These are phyloP conservation scores for Eupithecia insigniata DNA, from an alignment of 2,888 invertebrate genomes.

Conservation along the genomic window DNA sequence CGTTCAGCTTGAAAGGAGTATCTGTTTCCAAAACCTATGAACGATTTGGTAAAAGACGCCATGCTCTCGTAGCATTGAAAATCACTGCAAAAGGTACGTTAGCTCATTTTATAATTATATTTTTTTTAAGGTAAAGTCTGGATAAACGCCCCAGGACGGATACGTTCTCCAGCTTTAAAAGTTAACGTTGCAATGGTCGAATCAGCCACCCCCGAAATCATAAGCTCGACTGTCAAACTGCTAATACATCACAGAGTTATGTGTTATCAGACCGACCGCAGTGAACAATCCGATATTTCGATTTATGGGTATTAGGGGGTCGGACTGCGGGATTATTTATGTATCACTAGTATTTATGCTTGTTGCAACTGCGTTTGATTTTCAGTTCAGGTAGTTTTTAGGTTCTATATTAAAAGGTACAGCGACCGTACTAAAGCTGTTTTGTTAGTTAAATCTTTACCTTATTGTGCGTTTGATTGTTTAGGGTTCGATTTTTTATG, in stretches of 20 bases:
- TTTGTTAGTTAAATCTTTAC: too few species aligned
- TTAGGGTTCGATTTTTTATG: too few species aligned
- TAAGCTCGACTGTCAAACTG: slow-evolving; percentile 33
- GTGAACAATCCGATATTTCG: slow-evolving; percentile 58
- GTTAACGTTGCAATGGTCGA: background rate
- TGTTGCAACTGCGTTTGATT: slow-evolving; percentile 33
- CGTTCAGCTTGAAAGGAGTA: too few species aligned
- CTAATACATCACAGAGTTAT: slow-evolving; percentile 47
- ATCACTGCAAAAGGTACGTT: too few species aligned
- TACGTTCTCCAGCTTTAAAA: background rate
- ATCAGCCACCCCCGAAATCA: background rate
- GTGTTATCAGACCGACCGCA: slow-evolving; percentile 55
- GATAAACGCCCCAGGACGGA: background rate
- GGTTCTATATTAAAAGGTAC: background rate
- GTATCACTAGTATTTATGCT: slow-evolving; percentile 29
- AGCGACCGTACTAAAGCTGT: background rate
- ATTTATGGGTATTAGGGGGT: slow-evolving; percentile 66
- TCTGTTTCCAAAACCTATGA: too few species aligned
- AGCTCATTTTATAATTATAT: too few species aligned
- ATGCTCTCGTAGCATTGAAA: too few species aligned
- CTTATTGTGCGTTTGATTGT: too few species aligned
- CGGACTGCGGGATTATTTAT: slow-evolving; percentile 47
- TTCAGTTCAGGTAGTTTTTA: background rate
- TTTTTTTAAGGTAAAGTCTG: too few species aligned
- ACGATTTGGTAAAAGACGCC: too few species aligned